Evolutionary conservation across 2,113 vertebrate species (phyloP).

Genomic region (Spea multiplicata): DNA sequence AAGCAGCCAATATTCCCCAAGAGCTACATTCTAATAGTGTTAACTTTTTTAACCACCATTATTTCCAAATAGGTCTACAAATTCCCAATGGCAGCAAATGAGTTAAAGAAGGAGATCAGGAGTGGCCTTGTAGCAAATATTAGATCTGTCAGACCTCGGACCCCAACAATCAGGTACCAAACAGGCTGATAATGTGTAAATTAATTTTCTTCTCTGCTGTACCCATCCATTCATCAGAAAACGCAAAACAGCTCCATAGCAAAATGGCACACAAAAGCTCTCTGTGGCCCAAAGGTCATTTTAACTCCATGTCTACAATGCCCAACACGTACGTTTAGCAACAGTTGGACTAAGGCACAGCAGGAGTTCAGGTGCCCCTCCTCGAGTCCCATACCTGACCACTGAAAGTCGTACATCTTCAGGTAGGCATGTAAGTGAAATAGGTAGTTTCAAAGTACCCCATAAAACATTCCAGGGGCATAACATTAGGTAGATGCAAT

Average conservation of each 20-base stretch:
- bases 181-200: neutral
- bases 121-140: constrained; percentile 8
- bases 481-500: constrained; percentile 26
- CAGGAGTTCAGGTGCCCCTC: neutral
- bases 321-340: constrained; percentile 4
- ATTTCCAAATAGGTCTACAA: neutral
- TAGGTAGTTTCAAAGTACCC: constrained; percentile 38
- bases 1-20: constrained; percentile 34
- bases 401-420: constrained; percentile 14
- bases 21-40: constrained; percentile 17
- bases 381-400: neutral
- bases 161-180: constrained; percentile 16
- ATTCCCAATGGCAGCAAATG: neutral
- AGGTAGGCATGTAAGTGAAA: constrained; percentile 9
- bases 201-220: neutral
- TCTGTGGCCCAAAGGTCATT: neutral
- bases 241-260: neutral
- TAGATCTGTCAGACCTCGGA: constrained; percentile 12
- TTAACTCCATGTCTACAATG: constrained; percentile 1
- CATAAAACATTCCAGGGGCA: constrained; percentile 3
- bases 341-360: constrained; percentile 36
- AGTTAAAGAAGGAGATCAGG: neutral
- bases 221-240: constrained; percentile 5
- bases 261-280: constrained; percentile 2
- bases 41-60: constrained; percentile 10